A percentile compares a stretch with the other conserved stretches of the same genome.
Conservation (phyloP, 2,888 invertebrate genomes). For the Troglohyphantes excavatus region DNA sequence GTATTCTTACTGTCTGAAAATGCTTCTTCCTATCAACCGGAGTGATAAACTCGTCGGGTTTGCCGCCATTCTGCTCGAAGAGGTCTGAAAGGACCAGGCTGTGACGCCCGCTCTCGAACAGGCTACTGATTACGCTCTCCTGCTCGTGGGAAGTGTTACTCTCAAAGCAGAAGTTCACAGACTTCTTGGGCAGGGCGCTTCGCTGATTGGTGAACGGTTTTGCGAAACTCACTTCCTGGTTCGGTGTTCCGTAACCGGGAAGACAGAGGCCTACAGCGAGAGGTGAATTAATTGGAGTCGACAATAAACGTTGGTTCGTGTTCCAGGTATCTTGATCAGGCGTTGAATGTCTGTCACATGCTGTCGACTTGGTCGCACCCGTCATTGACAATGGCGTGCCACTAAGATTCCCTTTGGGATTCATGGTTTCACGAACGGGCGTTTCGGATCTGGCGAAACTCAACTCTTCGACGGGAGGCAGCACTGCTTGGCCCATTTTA, state of each 20-base stretch:
- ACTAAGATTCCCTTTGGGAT: too few relatives aligned
- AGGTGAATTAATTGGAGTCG: neutral
- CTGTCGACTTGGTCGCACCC: too few relatives aligned
- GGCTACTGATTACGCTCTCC: neutral
- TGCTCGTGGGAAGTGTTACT: constrained; percentile 16
- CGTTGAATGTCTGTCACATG: too few relatives aligned
- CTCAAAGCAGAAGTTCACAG: constrained; percentile 59
- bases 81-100: neutral
- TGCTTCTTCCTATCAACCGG: neutral
- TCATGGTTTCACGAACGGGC: too few relatives aligned
- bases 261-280: neutral
- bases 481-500: too few relatives aligned
- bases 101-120: neutral
- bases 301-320: neutral
- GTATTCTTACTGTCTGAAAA: constrained; percentile 17
- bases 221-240: constrained; percentile 2
- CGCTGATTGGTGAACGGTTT: neutral
- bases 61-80: neutral
- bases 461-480: too few relatives aligned
- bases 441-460: too few relatives aligned
- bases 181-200: constrained; percentile 33
- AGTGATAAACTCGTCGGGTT: constrained; percentile 15
- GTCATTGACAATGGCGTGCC: too few relatives aligned
- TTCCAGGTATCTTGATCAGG: too few relatives aligned
- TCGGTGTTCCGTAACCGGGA: neutral